A percentile compares a stretch with the other conserved stretches of the same genome.
phyloP scores from a whole-genome alignment of 1,140 invertebrate genomes.

The Bombus turneri region DNA sequence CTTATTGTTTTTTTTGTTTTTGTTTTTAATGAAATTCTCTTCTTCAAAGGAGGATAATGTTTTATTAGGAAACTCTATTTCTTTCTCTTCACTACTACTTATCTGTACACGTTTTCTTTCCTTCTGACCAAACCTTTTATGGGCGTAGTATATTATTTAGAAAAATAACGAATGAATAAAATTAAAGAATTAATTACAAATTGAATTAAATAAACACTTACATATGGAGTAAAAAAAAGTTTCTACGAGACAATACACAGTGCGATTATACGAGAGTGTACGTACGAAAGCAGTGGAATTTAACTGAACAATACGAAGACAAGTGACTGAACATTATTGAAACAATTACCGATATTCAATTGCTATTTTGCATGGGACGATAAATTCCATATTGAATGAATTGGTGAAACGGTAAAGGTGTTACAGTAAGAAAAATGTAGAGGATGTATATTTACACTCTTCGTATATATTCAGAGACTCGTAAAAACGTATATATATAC shows the following conservation, averaged over 20 bases:
- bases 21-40: not conserved
- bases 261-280: not conserved
- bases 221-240: not conserved
- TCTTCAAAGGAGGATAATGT: constrained; percentile 3
- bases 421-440: no score
- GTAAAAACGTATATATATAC: no score
- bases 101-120: not conserved
- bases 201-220: constrained; percentile 2
- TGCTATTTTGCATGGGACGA: no score
- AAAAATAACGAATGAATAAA: constrained; percentile 19
- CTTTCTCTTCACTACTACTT: not conserved
- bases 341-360: no score
- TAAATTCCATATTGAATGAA: no score
- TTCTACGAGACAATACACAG: not conserved
- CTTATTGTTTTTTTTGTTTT: no score
- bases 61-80: not conserved
- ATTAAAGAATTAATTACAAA: not conserved
- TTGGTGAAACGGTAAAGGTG: no score
- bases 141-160: constrained; percentile 7
- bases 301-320: no score
- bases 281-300: not conserved
- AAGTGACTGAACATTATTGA: no score
- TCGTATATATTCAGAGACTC: no score
- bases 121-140: not conserved
- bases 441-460: no score